A percentile compares a stretch with the other conserved stretches of the same genome.
These are phyloP conservation scores for Tringa solitaria DNA, from an alignment of 2,113 vertebrate genomes.

Conservation along the genomic window DNA sequence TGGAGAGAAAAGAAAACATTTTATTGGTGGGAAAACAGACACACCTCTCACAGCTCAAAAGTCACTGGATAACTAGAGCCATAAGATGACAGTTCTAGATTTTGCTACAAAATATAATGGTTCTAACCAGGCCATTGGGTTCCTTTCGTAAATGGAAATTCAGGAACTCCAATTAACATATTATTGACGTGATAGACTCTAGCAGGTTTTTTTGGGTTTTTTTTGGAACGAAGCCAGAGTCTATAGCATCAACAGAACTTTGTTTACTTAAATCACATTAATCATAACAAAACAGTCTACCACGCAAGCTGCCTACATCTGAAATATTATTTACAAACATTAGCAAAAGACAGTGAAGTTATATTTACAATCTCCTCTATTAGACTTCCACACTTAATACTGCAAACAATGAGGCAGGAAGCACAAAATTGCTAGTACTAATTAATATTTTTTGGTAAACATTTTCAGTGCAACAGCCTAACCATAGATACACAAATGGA, in stretches of 20 bases:
- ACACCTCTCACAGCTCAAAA: neutral
- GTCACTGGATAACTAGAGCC: neutral
- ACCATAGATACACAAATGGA: neutral
- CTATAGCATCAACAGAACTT: neutral
- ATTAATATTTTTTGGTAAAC: neutral
- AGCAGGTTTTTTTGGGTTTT: neutral
- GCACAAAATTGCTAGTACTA: neutral
- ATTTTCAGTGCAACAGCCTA: neutral
- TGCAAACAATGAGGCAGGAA: neutral
- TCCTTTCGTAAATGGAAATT: conserved; percentile 10
- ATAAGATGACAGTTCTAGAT: conserved; percentile 1
- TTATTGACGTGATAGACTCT: neutral
- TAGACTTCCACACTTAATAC: neutral
- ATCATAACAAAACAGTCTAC: conserved; percentile 12
- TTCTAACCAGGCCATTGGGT: neutral
- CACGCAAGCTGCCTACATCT: neutral
- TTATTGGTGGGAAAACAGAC: neutral
- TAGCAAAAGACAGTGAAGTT: neutral
- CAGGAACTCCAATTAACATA: conserved; percentile 18
- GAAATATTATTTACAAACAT: neutral
- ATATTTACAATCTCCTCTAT: neutral
- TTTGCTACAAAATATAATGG: neutral
- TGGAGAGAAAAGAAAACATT: neutral
- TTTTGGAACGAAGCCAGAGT: neutral
- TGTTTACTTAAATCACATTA: conserved; percentile 2